A percentile compares a stretch with the other conserved stretches of the same genome.
Conservation (phyloP, 2,113 vertebrate genomes). For the Excalfactoria chinensis region DNA sequence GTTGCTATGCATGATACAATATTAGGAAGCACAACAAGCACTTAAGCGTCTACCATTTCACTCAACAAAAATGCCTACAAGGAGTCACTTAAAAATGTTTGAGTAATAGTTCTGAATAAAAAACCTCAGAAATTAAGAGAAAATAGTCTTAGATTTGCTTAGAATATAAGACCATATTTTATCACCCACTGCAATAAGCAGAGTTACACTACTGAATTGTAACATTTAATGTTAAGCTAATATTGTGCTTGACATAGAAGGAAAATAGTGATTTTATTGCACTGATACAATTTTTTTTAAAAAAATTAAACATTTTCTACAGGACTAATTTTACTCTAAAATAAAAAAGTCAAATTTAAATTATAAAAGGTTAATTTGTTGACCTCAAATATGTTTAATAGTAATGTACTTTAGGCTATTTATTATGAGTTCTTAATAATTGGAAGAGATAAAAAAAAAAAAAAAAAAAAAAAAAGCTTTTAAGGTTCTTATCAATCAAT, state of each 20-base stretch:
- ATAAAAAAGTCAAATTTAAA: constrained; percentile 63
- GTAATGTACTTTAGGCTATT: constrained; percentile 69
- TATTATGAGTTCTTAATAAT: constrained; percentile 59
- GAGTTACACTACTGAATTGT: not conserved
- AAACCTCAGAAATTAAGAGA: constrained; percentile 16
- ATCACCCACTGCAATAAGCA: not conserved
- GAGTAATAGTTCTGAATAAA: constrained; percentile 12
- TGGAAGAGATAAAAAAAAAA: constrained; percentile 53
- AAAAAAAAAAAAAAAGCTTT: too few species aligned
- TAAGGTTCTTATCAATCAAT: constrained; percentile 60
- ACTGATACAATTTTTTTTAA: not conserved
- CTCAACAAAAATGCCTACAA: constrained; percentile 25
- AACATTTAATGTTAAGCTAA: not conserved
- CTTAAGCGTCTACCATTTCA: constrained; percentile 32
- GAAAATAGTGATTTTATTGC: not conserved
- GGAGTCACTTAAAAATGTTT: constrained; percentile 5
- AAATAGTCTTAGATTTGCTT: not conserved
- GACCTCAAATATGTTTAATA: constrained; percentile 68
- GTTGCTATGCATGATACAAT: constrained; percentile 5
- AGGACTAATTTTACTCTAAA: constrained; percentile 13
- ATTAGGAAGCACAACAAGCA: constrained; percentile 44
- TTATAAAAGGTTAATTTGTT: constrained; percentile 64
- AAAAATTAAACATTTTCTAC: not conserved
- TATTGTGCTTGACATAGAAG: not conserved
- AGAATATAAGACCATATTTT: not conserved